Base-by-base conservation (phyloP, 37 sponge, comb jelly and placozoan genomes). In the Crambe crambe region DNA sequence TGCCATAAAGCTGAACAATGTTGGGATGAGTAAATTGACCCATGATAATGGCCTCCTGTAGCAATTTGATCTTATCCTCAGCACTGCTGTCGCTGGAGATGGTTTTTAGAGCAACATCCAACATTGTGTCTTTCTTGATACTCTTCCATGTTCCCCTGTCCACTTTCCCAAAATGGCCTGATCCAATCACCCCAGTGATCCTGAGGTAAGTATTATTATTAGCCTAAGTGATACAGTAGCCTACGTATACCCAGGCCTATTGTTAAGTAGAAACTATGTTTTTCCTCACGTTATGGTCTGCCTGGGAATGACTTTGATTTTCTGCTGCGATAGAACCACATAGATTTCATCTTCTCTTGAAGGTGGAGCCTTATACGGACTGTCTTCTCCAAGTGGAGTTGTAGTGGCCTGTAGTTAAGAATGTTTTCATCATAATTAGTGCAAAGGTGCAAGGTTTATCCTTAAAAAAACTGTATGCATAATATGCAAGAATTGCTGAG, bases 21-120 rank as follows among this genome's bases (percentile, higher is more conserved):
- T 73, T 73, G 38, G 74, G 74, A 73, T 73, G 74, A 8, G 20
- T 27, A 30, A 73, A 43, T 47, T 73, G 44, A 1, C 57, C 74
- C 74, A 73, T 73, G 0, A 43, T 26, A 0, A 43, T 47, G 0
- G 74, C 74, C 42, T 73, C 74, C 30, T 73, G 44, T 0, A 73
- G 74, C 27, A 47, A 26, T 1, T 31, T 37, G 0, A 26, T 73
- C 9, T 51, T 40, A 10, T 73, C 74, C 30, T 41, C 1, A 1
- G 15, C 44, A 22, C 3, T 20, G 21, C 39, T 3, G 20, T 72
- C 21, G 1, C 22, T 42, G 1, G 72, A 15, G 22, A 6, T 10
- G 0, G 74, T 17, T 43, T 73, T 73, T 0, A 73, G 2, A 18
- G 74, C 74, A 25, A 73, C 51, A 25, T 73, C 47, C 31, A 47